Evolutionary conservation across 2,113 vertebrate species (phyloP).

Genomic region (Phycodurus eques): DNA sequence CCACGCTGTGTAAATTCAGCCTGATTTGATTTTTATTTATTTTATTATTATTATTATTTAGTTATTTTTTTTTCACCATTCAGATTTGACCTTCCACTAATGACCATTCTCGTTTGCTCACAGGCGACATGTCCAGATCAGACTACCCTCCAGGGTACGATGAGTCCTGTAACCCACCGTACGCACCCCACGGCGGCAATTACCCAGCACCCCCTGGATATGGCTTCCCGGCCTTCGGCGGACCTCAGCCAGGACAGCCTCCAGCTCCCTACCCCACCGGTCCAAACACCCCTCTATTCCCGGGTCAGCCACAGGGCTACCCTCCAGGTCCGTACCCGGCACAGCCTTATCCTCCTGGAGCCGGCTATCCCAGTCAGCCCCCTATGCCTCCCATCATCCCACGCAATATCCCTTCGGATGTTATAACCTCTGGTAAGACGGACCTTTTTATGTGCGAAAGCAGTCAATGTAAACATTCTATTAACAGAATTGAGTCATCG

Average conservation of each 20-base stretch:
- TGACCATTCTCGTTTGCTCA: conserved; percentile 4
- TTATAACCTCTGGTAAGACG: conserved; percentile 77
- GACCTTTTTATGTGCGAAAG: background rate
- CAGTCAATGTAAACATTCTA: background rate
- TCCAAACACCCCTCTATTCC: conserved; percentile 64
- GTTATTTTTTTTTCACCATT: background rate
- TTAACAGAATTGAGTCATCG: too few relatives aligned
- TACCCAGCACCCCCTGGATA: conserved; percentile 72
- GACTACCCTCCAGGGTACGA: conserved; percentile 83
- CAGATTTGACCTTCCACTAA: background rate
- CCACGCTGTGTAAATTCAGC: too few relatives aligned
- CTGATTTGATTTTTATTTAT: too few relatives aligned
- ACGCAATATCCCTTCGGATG: conserved; percentile 69
- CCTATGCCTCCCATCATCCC: conserved; percentile 68
- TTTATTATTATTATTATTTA: too few relatives aligned
- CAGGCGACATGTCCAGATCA: conserved; percentile 80
- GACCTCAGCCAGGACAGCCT: conserved; percentile 61
- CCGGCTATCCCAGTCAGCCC: conserved; percentile 53
- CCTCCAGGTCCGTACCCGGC: conserved; percentile 65
- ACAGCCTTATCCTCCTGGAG: conserved; percentile 54
- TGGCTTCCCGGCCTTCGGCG: conserved; percentile 61
- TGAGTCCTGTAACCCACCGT: conserved; percentile 71
- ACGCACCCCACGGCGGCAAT: conserved; percentile 60
- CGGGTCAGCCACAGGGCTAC: conserved; percentile 57
- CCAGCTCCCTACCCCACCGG: conserved; percentile 63